Evolutionary conservation across 2,797 vertebrate species (phyloP), one percentile per base, ranked within the genome.

Genomic region (Hafferia zeledoni): DNA sequence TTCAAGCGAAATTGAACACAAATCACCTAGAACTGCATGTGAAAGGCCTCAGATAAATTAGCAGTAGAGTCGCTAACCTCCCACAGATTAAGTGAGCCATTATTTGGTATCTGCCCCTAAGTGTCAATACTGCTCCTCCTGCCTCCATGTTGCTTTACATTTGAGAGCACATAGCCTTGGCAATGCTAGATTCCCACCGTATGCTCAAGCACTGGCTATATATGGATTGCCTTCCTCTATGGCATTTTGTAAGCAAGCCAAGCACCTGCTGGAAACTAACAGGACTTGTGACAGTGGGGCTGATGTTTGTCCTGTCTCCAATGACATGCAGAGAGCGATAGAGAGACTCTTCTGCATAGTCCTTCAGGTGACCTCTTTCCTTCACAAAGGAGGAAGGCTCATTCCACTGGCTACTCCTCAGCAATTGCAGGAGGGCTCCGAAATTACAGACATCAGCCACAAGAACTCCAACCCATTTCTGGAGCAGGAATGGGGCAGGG

Each of bases 321-420:
- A 1, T 1, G 1, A 44, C 30, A 49, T 0, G 0, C 43, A 44
- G 31, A 56, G 28, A 80, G 25, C 0, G 0, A 50, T 37, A 44
- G 47, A 41, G 27, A 49, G 27, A 23, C 35, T 47, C 4, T 74
- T 80, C 63, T 80, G 56, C 41, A 4, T 2, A 27, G n/a, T 70
- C 61, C 30, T 93, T 53, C 39, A 12, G 6, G 33, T 46, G 70
- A 67, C 59, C 79, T 74, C 77, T 49, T 28, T 56, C 18, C 49
- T 92, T 80, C 2, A 0, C 25, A 19, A 27, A 46, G 49, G 37
- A 49, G 33, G 23, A 59, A 67, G 46, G 28, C 25, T 75, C 3
- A 0, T 83, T 88, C 56, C 30, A 17, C 65, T 77, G 35, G 9
- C 43, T 72, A 12, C 33, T 56, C 15, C 20, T 37, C 35, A 63